A percentile compares a stretch with the other conserved stretches of the same genome.
Conservation (phyloP, 2,888 invertebrate species). For the Pyrochroa serraticornis region DNA sequence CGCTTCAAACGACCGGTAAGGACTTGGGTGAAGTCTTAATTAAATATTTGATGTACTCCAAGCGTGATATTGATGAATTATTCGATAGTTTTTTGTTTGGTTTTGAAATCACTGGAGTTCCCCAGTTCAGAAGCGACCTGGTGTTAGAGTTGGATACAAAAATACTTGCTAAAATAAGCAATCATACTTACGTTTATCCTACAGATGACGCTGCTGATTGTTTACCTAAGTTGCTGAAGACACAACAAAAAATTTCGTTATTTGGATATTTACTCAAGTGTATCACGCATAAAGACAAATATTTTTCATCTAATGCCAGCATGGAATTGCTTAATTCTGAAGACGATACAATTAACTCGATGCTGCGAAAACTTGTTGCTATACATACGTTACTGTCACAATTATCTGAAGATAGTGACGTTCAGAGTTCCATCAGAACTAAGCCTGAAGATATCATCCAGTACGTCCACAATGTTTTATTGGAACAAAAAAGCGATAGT, state of each 20-base stretch:
- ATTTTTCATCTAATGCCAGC: slow-evolving; percentile 39
- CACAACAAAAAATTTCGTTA: slow-evolving; percentile 43
- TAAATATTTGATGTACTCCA: slow-evolving; percentile 37
- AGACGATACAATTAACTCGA: slow-evolving; percentile 51
- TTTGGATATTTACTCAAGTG: slow-evolving; percentile 57
- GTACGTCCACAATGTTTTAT: slow-evolving; percentile 60
- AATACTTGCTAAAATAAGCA: slow-evolving; percentile 34
- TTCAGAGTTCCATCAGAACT: slow-evolving; percentile 57
- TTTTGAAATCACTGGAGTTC: slow-evolving; percentile 36
- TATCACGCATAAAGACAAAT: slow-evolving; percentile 45
- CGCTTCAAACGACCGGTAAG: slow-evolving; percentile 48
- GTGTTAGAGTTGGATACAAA: slow-evolving; percentile 40
- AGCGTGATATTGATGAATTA: slow-evolving; percentile 37
- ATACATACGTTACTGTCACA: slow-evolving; percentile 62
- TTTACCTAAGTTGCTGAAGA: slow-evolving; percentile 50
- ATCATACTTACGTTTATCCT: slow-evolving; percentile 33
- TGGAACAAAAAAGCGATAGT: slow-evolving; percentile 22
- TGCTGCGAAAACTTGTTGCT: slow-evolving; percentile 55
- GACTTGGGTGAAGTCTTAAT: slow-evolving; percentile 44
- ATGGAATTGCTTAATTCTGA: slow-evolving; percentile 55
- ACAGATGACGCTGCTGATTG: slow-evolving; percentile 49
- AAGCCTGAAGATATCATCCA: slow-evolving; percentile 59
- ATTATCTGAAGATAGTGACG: slow-evolving; percentile 59
- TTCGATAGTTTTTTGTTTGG: slow-evolving; percentile 53
- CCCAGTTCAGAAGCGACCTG: slow-evolving; percentile 44